phyloP scores from a whole-genome alignment of 2,113 vertebrate species.

The Monarcha castaneiventris region DNA sequence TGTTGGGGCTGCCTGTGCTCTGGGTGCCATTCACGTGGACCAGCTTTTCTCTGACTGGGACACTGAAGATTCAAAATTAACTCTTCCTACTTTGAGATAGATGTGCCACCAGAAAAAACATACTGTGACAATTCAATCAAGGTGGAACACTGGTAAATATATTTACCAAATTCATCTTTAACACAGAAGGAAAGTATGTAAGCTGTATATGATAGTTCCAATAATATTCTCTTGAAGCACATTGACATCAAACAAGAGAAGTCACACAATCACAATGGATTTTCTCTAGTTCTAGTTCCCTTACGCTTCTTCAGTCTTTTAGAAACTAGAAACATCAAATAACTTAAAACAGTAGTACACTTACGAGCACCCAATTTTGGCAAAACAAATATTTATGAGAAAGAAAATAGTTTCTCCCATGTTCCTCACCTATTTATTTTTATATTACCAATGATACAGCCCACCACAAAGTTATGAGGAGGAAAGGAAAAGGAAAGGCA shows the following conservation, averaged over 20 bases:
- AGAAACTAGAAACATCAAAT: neutral
- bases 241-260: neutral
- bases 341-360: neutral
- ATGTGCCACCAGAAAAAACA: neutral
- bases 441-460: neutral
- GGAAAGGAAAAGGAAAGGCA: neutral
- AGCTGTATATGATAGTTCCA: neutral
- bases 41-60: neutral
- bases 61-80: neutral
- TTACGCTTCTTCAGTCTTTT: neutral
- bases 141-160: neutral
- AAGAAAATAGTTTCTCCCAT: neutral
- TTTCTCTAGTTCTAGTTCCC: neutral
- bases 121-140: neutral
- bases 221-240: neutral
- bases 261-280: neutral
- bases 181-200: neutral
- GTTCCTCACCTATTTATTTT: neutral
- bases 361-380: neutral
- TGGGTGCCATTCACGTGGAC: neutral
- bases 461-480: neutral
- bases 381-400: neutral
- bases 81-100: neutral
- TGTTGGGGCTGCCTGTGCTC: neutral
- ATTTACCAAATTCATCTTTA: neutral